Evolutionary conservation across 1,140 invertebrate genomes (phyloP).

Genomic region (Tetraneura akinire): DNA sequence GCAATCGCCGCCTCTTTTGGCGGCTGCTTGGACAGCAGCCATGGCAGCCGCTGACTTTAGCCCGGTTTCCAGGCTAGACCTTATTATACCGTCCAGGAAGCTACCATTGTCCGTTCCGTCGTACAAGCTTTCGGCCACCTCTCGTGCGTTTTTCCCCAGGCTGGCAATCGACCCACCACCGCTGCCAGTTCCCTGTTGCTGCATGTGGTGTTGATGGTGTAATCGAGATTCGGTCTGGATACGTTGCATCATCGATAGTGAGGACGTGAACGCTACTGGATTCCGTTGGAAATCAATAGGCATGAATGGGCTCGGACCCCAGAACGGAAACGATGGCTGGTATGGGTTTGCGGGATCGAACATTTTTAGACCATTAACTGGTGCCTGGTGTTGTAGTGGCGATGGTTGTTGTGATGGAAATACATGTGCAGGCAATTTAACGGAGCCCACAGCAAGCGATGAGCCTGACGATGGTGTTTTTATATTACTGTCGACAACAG

Average conservation of each 20-base stretch:
- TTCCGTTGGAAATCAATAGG: conserved; percentile 62
- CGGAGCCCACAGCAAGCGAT: conserved; percentile 56
- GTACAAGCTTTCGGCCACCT: conserved; percentile 67
- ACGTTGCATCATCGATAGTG: conserved; percentile 47
- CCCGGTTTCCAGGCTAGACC: conserved; percentile 72
- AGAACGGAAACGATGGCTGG: conserved; percentile 66
- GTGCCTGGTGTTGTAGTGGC: conserved; percentile 51
- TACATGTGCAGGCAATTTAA: conserved; percentile 62
- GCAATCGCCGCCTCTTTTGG: not conserved
- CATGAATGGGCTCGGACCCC: conserved; percentile 62
- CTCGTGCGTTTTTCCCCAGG: conserved; percentile 63
- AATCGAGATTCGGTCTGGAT: conserved; percentile 69
- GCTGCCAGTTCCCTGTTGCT: conserved; percentile 31
- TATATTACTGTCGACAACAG: conserved; percentile 61
- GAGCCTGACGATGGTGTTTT: conserved; percentile 51
- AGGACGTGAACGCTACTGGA: conserved; percentile 56
- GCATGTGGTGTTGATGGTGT: conserved; percentile 54
- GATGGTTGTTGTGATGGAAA: conserved; percentile 56
- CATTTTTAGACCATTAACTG: conserved; percentile 70
- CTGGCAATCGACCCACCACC: conserved; percentile 55
- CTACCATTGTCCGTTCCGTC: conserved; percentile 70
- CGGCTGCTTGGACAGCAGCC: not conserved
- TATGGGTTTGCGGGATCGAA: conserved; percentile 59
- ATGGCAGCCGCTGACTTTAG: conserved; percentile 56
- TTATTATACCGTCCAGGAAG: conserved; percentile 78